Base-by-base conservation (phyloP, 2,888 invertebrate species). In the Saturnia pavonia region DNA sequence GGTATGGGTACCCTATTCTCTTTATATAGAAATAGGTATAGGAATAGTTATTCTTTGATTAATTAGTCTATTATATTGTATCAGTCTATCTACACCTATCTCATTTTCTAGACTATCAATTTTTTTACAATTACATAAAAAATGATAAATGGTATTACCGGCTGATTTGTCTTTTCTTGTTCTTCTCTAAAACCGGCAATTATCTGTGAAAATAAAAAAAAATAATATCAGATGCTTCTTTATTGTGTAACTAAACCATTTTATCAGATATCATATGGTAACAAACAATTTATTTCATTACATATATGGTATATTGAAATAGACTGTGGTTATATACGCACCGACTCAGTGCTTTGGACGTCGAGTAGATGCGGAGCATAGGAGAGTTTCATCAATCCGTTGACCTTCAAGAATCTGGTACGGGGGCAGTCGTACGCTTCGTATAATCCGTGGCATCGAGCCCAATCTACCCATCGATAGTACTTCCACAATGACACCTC, bases 391-490 rank as follows among this genome's bases (percentile, higher is more conserved):
- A 94, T 72, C 1, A 93, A 83, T 0, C 91, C 91, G 67, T 82
- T 90, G n/a, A 90, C 80, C 76, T 90, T 93, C 1, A 93, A 73
- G 76, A 80, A 93, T 68, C 77, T 85, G 0, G 88, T 89, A 0
- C 90, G 79, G 0, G 93, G 92, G 73, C 91, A 94, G 27, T 88
- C 91, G 73, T 88, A 93, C 0, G 83, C 88, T 4, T 87, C 89
- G 68, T 92, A 92, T 0, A 94, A 77, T 0, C 93, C 92, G 42
- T 91, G 93, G 0, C 72, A 25, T 0, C 85, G 85, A 0, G 93
- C 92, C 94, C 94, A 94, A 74, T 91, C 89, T 0, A 93, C 82
- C 94, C 94, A 94, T 0, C 94, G 87, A 69, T 88, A 88, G 7
- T 85, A 82, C 69, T 93, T 94, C 94, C 93, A 94, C 3, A 83